These are phyloP conservation scores for Hyphantria cunea DNA, from an alignment of 1,140 invertebrate species.

Conservation along the genomic window DNA sequence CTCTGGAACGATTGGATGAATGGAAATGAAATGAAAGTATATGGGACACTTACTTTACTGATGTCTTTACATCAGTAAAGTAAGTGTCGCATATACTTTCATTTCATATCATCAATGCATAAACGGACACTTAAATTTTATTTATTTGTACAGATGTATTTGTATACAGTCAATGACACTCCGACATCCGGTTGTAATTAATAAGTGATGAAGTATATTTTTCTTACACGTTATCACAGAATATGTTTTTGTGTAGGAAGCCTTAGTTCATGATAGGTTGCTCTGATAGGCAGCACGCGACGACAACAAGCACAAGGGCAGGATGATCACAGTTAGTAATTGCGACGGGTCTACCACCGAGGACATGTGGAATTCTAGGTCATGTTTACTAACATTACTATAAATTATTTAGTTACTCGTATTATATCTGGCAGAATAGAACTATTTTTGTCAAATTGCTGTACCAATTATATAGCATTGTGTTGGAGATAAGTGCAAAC, in stretches of 20 bases:
- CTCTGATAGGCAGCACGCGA: constrained; percentile 25
- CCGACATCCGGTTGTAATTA: constrained; percentile 11
- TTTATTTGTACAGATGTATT: too few relatives aligned
- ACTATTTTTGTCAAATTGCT: background rate
- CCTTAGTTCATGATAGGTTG: constrained; percentile 16
- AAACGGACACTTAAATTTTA: too few relatives aligned
- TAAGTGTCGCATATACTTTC: too few relatives aligned
- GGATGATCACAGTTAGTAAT: constrained; percentile 32
- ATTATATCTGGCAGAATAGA: background rate
- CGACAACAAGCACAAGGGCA: constrained; percentile 47
- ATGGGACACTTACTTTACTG: too few relatives aligned
- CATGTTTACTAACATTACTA: constrained; percentile 24
- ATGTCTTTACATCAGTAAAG: too few relatives aligned
- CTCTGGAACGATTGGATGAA: too few relatives aligned
- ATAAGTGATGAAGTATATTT: constrained; percentile 11
- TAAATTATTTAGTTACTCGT: constrained; percentile 1
- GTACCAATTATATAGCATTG: background rate
- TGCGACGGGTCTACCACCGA: constrained; percentile 10
- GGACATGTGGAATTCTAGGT: constrained; percentile 23
- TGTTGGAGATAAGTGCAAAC: too few relatives aligned
- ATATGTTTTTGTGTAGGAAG: constrained; percentile 19
- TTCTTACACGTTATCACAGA: constrained; percentile 26
- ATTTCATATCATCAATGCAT: too few relatives aligned
- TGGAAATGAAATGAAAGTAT: too few relatives aligned
- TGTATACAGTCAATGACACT: background rate